Conservation (phyloP, 2,113 vertebrate species). For the Triplophysa dalaica region DNA sequence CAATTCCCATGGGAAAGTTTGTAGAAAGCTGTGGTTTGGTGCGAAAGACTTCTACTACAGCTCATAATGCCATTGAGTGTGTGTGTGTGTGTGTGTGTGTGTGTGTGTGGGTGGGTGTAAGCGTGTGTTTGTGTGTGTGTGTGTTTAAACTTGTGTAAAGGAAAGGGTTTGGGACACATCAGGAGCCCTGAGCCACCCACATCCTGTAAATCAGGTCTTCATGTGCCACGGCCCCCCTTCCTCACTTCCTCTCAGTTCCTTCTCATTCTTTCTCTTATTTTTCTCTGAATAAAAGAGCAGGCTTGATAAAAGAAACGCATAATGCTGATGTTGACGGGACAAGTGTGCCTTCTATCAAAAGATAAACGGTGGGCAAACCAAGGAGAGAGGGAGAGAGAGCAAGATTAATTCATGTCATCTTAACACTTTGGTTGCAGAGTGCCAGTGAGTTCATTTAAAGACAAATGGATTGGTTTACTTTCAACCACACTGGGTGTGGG, state of each 20-base stretch:
- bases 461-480: conserved; percentile 70
- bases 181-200: conserved; percentile 58
- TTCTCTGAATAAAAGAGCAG: conserved; percentile 50
- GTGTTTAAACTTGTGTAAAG: conserved; percentile 41
- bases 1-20: conserved; percentile 73
- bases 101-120: too few relatives aligned
- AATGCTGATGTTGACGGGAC: conserved; percentile 55
- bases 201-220: conserved; percentile 64
- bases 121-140: too few relatives aligned
- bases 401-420: conserved; percentile 65
- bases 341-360: conserved; percentile 56
- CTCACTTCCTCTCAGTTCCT: conserved; percentile 5
- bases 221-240: conserved; percentile 26
- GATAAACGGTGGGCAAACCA: conserved; percentile 50
- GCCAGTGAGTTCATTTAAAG: conserved; percentile 73
- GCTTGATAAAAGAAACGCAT: conserved; percentile 57
- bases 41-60: conserved; percentile 55
- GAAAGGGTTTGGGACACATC: conserved; percentile 25
- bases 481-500: conserved; percentile 73
- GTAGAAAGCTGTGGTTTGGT: conserved; percentile 48
- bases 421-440: conserved; percentile 63
- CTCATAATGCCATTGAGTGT: conserved; percentile 67
- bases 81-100: neutral
- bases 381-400: conserved; percentile 56
- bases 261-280: conserved; percentile 32